Evolutionary conservation across 2,113 vertebrate species (phyloP).

Genomic region (Puffinus mauretanicus): DNA sequence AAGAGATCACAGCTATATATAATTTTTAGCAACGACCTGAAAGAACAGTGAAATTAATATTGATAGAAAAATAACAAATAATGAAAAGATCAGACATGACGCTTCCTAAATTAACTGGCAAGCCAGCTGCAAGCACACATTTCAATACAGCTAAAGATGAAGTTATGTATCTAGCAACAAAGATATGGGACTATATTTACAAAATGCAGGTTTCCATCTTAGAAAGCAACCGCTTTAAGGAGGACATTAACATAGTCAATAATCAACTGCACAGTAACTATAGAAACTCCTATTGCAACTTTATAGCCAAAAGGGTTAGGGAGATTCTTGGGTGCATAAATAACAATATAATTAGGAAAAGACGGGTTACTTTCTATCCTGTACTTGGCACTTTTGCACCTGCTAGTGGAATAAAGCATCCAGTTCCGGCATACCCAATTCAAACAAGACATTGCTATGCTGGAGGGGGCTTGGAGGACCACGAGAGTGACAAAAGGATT

Average conservation of each 20-base stretch:
- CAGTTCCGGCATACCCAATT: not conserved
- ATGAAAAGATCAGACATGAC: not conserved
- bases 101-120: not conserved
- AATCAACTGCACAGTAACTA: not conserved
- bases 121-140: not conserved
- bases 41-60: not conserved
- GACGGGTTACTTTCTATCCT: not conserved
- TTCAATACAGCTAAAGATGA: not conserved
- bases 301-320: not conserved
- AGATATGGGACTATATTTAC: not conserved
- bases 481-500: not conserved
- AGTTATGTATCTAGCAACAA: not conserved
- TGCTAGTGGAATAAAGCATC: not conserved
- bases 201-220: not conserved
- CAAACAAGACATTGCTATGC: not conserved
- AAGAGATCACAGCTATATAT: not conserved
- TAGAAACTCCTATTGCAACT: not conserved
- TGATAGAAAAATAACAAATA: not conserved
- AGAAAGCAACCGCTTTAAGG: not conserved
- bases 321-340: not conserved
- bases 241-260: not conserved
- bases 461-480: not conserved
- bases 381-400: conserved; percentile 6
- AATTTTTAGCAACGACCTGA: not conserved
- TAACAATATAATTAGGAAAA: not conserved